Evolutionary conservation across 2,113 vertebrate genomes (phyloP).

Genomic region (Tachysurus vachellii): DNA sequence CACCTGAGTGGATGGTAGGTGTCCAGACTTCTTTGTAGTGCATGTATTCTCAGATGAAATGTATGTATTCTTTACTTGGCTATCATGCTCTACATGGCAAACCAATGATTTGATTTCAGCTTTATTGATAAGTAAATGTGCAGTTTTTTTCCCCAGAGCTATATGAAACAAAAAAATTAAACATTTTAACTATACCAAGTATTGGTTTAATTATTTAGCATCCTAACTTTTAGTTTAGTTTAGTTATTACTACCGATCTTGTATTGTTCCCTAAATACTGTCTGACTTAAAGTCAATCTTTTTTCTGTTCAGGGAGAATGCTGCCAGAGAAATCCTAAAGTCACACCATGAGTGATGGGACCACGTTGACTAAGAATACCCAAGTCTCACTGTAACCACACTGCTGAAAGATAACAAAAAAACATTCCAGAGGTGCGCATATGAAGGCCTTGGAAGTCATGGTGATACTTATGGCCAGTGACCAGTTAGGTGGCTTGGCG

Average conservation of each 20-base stretch:
- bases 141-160: neutral
- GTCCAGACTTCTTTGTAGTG: conserved; percentile 25
- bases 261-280: neutral
- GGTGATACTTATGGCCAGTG: neutral
- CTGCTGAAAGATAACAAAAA: conserved; percentile 11
- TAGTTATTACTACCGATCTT: neutral
- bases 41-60: conserved; percentile 8
- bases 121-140: neutral
- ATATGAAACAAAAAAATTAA: neutral
- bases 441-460: neutral
- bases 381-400: neutral
- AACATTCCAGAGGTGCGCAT: neutral
- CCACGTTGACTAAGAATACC: neutral
- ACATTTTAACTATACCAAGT: no score
- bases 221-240: no score
- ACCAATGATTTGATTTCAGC: neutral
- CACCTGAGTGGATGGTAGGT: conserved; percentile 80
- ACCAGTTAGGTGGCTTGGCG: neutral
- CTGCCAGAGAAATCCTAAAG: conserved; percentile 65
- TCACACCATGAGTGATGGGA: conserved; percentile 66
- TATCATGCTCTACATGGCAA: neutral
- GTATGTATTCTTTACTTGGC: neutral
- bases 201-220: no score
- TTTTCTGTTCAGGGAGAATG: conserved; percentile 64
- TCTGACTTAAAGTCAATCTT: neutral